Conservation (phyloP, 2,113 vertebrate genomes). For the Lynx canadensis region DNA sequence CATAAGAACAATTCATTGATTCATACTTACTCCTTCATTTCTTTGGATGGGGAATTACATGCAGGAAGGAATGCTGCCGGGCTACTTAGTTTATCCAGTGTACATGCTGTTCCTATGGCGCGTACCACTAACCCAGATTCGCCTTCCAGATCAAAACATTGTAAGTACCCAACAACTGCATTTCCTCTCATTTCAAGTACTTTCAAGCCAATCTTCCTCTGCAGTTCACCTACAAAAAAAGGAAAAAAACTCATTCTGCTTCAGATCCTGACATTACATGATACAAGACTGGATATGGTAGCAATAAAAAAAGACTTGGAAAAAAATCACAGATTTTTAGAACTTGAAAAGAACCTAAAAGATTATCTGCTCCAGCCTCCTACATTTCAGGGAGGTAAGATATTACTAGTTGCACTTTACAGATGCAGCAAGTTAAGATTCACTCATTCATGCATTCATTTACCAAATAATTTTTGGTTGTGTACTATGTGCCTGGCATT, state of each 20-base stretch:
- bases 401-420: neutral
- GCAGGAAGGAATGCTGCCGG: conserved; percentile 88
- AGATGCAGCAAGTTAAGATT: neutral
- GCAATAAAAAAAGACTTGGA: neutral
- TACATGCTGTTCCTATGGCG: conserved; percentile 98
- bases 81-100: conserved; percentile 96
- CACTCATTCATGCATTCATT: neutral
- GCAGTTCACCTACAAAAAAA: conserved; percentile 92
- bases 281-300: neutral
- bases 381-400: neutral
- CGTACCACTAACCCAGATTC: conserved; percentile 98
- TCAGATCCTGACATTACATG: neutral
- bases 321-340: neutral
- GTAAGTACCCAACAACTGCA: conserved; percentile 97
- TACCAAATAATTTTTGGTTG: neutral
- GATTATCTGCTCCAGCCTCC: neutral
- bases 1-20: conserved; percentile 50
- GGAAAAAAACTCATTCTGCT: neutral
- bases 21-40: conserved; percentile 99
- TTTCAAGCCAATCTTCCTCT: conserved; percentile 98
- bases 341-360: neutral
- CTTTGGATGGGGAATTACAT: conserved; percentile 97
- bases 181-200: conserved; percentile 99
- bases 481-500: neutral
- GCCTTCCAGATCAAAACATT: conserved; percentile 99